Evolutionary conservation across 1,140 invertebrate genomes (phyloP), one percentile per base, ranked within the genome.

Genomic region (Zophobas atratus): DNA sequence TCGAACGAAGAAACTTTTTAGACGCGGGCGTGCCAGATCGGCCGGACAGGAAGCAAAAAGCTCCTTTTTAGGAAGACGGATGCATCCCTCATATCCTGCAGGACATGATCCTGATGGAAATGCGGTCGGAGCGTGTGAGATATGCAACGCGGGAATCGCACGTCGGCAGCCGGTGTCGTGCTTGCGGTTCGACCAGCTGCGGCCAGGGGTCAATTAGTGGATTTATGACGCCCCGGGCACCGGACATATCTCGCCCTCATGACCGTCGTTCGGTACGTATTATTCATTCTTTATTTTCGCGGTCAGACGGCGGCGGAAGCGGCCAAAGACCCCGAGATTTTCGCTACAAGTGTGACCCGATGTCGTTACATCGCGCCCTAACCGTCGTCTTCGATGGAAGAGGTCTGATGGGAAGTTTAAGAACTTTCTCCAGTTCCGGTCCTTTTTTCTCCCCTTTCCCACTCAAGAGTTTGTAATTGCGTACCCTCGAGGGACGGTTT

Each of bases 121-220:
- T 71, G 77, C 46, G 60, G 77, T 73, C 56, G 57, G 72, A 57
- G 60, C 55, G 43, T 79, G 76, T 60, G 78, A 81, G 72, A 77
- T 76, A 76, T 77, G 75, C 75, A 75, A 63, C 53, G 56, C 63
- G 75, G 48, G 72, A 75, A 78, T 77, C 75, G 76, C 77, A 78
- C 53, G 80, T 80, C 74, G 76, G 71, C 49, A 76, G 72, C 57
- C 77, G 73, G 53, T 75, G 70, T 71, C 77, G 70, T 57, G 74
- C 71, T 75, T 78, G 78, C 63, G 78, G 78, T 76, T 51, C 60
- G 38, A 76, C 75, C 78, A 80, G 67, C 76, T 80, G 80, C 77
- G 78, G 70, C 76, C 73, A 74, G 76, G 70, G 81, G 81, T 81
- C 81, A 81, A 81, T 81, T 81, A 81, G 81, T 81, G 79, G 77